phyloP scores from a whole-genome alignment of 2,113 vertebrate genomes.

The Dendrocopos noguchii region DNA sequence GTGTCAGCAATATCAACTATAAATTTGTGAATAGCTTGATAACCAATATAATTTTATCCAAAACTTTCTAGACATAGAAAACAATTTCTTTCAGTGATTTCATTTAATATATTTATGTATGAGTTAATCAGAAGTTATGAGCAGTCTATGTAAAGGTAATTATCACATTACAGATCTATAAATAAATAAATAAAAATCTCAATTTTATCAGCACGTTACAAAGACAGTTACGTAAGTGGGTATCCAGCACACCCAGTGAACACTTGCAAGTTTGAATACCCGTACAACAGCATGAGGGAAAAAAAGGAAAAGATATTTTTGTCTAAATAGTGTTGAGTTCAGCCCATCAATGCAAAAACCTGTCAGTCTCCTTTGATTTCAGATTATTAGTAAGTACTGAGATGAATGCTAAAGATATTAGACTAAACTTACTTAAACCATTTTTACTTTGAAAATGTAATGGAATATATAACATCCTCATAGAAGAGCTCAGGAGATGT shows the following conservation, averaged over 20 bases:
- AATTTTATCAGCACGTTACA: not conserved
- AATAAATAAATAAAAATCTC: not conserved
- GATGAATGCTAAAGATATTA: not conserved
- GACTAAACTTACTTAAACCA: not conserved
- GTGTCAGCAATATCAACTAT: not conserved
- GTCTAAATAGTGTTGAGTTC: not conserved
- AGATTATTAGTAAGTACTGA: not conserved
- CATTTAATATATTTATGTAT: not conserved
- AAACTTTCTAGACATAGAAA: not conserved
- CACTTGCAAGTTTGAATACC: not conserved
- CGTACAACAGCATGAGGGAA: not conserved
- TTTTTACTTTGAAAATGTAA: not conserved
- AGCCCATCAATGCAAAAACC: not conserved
- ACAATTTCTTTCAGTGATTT: not conserved
- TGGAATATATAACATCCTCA: not conserved
- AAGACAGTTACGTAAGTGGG: not conserved
- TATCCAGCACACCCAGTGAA: not conserved
- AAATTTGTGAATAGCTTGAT: not conserved
- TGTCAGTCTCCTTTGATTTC: not conserved
- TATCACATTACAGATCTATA: not conserved
- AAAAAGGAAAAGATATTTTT: not conserved
- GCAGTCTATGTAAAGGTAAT: not conserved
- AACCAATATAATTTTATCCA: not conserved
- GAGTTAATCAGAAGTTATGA: not conserved
- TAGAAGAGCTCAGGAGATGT: too few species aligned